These are phyloP conservation scores for Triplophysa yarkandensis DNA, from an alignment of 2,797 vertebrate species.

Conservation along the genomic window DNA sequence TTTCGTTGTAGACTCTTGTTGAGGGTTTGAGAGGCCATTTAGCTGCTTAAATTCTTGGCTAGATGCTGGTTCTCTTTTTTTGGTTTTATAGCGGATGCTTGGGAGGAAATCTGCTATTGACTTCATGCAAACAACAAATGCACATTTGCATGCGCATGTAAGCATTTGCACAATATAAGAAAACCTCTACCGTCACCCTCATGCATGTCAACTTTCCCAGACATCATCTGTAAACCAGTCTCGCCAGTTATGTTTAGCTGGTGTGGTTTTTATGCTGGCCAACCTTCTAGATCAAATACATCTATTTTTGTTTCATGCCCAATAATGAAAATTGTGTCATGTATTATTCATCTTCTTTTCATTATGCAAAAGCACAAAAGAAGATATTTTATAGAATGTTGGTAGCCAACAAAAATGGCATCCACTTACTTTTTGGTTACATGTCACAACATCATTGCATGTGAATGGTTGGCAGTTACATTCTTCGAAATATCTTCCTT, in stretches of 20 bases:
- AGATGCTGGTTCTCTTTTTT: not conserved
- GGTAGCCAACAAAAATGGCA: no score
- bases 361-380: no score
- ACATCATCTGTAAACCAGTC: not conserved
- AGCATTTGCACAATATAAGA: not conserved
- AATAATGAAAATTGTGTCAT: no score
- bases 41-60: conserved; percentile 25
- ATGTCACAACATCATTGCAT: no score
- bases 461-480: no score
- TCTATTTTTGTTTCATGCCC: not conserved
- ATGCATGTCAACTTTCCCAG: not conserved
- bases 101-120: not conserved
- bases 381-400: no score
- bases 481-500: no score
- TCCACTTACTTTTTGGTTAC: no score
- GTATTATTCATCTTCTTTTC: no score
- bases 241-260: not conserved
- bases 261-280: not conserved
- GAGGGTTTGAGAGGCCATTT: conserved; percentile 13
- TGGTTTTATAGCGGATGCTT: not conserved
- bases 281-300: not conserved
- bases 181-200: not conserved
- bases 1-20: conserved; percentile 12
- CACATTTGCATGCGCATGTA: conserved; percentile 20
- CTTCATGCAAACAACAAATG: not conserved